phyloP scores from a whole-genome alignment of 1,140 invertebrate genomes.

The Saccostrea echinata region DNA sequence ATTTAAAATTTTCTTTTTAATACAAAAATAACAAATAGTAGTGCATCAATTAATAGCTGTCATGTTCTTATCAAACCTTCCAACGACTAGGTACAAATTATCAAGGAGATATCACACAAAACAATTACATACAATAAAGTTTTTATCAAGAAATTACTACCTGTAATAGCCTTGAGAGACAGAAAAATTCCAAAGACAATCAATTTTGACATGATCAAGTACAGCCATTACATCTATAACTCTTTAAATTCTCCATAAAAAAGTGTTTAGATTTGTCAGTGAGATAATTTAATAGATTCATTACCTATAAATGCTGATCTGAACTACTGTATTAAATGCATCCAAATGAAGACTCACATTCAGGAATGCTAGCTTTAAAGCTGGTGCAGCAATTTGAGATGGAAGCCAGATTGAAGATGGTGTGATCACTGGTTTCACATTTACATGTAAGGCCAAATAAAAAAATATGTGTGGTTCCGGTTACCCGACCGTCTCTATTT shows the following conservation, averaged over 20 bases:
- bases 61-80: no score
- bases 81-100: no score
- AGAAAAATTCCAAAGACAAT: not conserved
- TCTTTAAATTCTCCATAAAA: not conserved
- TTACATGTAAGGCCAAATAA: no score
- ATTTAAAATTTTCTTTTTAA: not conserved
- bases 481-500: no score
- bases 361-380: not conserved
- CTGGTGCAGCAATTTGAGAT: not conserved
- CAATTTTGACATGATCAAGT: not conserved
- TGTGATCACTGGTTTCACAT: no score
- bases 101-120: not conserved
- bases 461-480: no score
- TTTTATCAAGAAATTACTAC: not conserved
- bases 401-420: not conserved
- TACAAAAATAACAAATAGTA: not conserved
- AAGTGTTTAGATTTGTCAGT: not conserved
- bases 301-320: not conserved
- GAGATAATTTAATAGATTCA: not conserved
- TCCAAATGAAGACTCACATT: not conserved
- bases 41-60: not conserved
- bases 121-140: not conserved
- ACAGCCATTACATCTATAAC: not conserved
- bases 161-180: not conserved
- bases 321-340: not conserved